A percentile compares a stretch with the other conserved stretches of the same genome.
Conservation (phyloP, 2,797 vertebrate genomes). For the Oceanodroma leucorhoa region DNA sequence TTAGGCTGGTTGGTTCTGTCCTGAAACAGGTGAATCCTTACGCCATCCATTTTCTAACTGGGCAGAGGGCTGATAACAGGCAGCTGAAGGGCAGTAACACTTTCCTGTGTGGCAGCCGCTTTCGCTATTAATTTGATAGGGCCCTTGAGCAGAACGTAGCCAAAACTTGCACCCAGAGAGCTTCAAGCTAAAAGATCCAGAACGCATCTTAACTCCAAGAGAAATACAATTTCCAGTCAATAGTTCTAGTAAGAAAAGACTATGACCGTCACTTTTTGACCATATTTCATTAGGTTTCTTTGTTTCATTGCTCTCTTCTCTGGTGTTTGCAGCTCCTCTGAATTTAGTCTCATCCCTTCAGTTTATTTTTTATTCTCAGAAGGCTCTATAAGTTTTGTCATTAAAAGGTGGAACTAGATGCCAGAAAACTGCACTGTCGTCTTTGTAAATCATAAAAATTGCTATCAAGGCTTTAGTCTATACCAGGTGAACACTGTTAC, state of each 20-base stretch:
- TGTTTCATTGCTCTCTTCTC: background rate
- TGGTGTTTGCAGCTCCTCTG: background rate
- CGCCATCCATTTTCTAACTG: fast-evolving
- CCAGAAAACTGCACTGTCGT: background rate
- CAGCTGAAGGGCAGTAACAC: background rate
- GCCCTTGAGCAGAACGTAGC: background rate
- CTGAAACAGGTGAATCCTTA: background rate
- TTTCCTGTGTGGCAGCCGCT: background rate
- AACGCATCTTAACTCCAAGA: background rate
- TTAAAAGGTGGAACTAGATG: background rate
- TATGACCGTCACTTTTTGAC: background rate
- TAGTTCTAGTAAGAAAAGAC: background rate
- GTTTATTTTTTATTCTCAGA: background rate
- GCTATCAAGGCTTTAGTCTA: background rate
- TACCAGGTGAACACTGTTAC: background rate
- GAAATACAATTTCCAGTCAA: background rate
- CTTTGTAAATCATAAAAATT: background rate
- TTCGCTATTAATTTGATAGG: background rate
- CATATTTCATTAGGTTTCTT: background rate
- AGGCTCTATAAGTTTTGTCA: background rate
- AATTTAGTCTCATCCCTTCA: background rate
- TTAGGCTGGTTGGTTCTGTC: background rate
- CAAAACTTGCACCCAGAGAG: fast-evolving
- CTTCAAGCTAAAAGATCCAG: background rate
- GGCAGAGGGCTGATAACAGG: background rate